A percentile compares a stretch with the other conserved stretches of the same genome.
Conservation (phyloP, 92 coral and sea anemone species). For the Montipora capitata region DNA sequence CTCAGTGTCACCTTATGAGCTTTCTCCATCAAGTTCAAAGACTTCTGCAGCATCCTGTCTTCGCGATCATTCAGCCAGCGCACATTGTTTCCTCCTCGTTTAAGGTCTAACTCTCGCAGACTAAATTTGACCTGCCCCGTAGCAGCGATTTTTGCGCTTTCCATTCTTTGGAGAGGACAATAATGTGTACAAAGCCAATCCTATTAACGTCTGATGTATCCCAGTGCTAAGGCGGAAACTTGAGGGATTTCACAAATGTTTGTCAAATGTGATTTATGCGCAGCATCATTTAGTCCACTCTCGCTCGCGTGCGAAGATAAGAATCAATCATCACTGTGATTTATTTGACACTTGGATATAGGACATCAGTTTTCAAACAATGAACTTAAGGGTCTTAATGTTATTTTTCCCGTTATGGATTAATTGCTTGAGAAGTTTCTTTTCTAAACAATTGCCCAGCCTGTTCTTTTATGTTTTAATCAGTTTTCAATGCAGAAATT, state of each 20-base stretch:
- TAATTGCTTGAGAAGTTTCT: conserved; percentile 1
- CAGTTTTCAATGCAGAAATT: conserved; percentile 2
- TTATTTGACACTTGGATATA: not conserved
- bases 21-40: conserved; percentile 44
- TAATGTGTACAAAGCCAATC: not conserved
- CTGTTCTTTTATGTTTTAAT: conserved; percentile 23
- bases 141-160: conserved; percentile 2
- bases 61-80: conserved; percentile 53
- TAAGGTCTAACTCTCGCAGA: conserved; percentile 51
- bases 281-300: not conserved
- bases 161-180: not conserved
- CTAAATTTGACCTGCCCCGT: not conserved
- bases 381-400: not conserved
- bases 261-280: not conserved
- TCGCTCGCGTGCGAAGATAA: not conserved
- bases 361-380: not conserved
- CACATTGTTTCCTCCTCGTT: conserved; percentile 45
- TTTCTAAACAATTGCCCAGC: conserved; percentile 15
- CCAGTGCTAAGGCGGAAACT: not conserved
- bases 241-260: not conserved
- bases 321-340: not conserved
- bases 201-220: not conserved
- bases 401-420: conserved; percentile 11
- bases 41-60: conserved; percentile 41
- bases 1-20: conserved; percentile 28